Evolutionary conservation across 92 coral and sea anemone species (phyloP).

Genomic region (Plumapathes pennacea): DNA sequence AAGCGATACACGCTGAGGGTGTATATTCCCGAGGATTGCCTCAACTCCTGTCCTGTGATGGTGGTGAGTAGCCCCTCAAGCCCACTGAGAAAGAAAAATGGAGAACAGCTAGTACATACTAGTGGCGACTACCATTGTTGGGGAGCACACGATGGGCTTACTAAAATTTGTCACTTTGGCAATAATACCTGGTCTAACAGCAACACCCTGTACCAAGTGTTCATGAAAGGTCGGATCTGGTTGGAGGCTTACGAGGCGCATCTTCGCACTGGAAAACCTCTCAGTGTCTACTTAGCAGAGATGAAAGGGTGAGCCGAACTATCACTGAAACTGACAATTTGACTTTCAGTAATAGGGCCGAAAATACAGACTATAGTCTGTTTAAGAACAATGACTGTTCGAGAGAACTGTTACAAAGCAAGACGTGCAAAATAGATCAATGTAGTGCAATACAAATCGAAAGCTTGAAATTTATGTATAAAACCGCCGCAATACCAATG

Average conservation of each 20-base stretch:
- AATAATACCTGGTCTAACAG: constrained; percentile 62
- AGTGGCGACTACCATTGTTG: constrained; percentile 25
- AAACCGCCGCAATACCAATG: too few relatives aligned
- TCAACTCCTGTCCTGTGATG: constrained; percentile 73
- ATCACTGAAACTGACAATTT: too few relatives aligned
- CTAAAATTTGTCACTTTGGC: constrained; percentile 67
- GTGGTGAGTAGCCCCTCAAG: constrained; percentile 53
- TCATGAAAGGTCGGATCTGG: constrained; percentile 86
- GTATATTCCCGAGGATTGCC: constrained; percentile 67
- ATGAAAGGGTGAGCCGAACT: constrained; percentile 30
- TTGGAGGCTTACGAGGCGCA: constrained; percentile 80
- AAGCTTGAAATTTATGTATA: too few relatives aligned
- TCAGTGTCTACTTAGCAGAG: constrained; percentile 39
- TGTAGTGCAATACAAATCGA: too few relatives aligned
- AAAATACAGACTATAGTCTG: too few relatives aligned
- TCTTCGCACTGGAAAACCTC: constrained; percentile 54
- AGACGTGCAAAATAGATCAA: too few relatives aligned
- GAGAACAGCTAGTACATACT: constrained; percentile 1
- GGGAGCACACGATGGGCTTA: constrained; percentile 41
- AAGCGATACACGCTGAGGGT: constrained; percentile 58
- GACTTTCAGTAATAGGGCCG: too few relatives aligned
- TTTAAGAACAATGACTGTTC: too few relatives aligned
- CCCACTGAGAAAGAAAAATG: constrained; percentile 20
- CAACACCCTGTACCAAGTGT: constrained; percentile 60
- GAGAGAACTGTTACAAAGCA: too few relatives aligned